Base-by-base conservation (phyloP, 2,888 invertebrate genomes). In the Epinotia ramella region DNA sequence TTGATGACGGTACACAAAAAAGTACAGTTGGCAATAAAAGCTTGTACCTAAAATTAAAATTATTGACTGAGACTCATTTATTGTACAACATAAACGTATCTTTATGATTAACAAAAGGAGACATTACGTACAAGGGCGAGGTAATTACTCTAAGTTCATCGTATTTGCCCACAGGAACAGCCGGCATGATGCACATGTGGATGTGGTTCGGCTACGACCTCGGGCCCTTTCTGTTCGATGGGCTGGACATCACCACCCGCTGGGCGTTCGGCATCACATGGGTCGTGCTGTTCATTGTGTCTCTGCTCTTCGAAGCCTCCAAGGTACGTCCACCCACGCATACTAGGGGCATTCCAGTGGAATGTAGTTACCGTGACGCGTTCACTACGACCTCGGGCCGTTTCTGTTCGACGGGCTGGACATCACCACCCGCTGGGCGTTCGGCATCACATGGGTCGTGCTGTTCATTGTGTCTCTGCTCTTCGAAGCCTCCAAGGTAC, bases 151-250 rank as follows among this genome's bases (percentile, higher is more conserved):
- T 40, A 33, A 6, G 33, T 33, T 6, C 33, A 33, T 40, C 6
- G 6, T 33, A 9, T 40, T 64, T 68, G 63, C 33, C 40, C 7
- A 0, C 24, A 69, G 64, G 2, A 60, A 5, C n/a, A 24, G 1
- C 62, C 18, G n/a, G 24, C 65, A 87, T 64, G 81, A 96, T 96
- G 96, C 95, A 95, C 82, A 95, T 95, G 95, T 95, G 92, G 88
- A 96, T 96, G 92, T 96, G 96, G 96, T 96, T 96, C 88, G 96
- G 95, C 72, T 95, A 93, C 79, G 89, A 96, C 85, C 89, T 96
- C 73, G 95, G 95, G 18, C 93, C 95, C 79, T 96, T 96, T 87
- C 87, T 97, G 83, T 96, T 97, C 88, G 87, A 95, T 65, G 96
- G 96, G 28, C 95, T 96, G 66, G 90, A 92, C 79, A 93, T 96